Base-by-base conservation (phyloP, 2,888 invertebrate species). In the Eulithis prunata region DNA sequence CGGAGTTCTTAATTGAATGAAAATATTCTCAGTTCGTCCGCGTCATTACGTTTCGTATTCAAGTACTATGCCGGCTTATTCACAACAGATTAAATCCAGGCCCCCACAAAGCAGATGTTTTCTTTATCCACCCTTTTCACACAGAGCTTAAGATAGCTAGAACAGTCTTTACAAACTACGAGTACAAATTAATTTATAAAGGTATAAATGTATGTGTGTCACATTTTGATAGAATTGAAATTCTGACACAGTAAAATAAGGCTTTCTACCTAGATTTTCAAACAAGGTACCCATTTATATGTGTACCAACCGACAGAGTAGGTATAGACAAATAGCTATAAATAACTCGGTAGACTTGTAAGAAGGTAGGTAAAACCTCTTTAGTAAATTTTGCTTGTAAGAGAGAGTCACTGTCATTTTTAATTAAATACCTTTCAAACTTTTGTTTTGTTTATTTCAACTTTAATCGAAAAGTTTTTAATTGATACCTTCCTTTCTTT, bases 381-480 rank as follows among this genome's bases (percentile, higher is more conserved):
- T 57, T 12, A 11, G 1, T 57, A 45, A 38, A 14, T 43, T 49
- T n/a, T 45, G 47, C 49, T 49, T 41, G 43, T 62, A 13, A 54
- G 73, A 77, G 78, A 77, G 81, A 76, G 79, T 79, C 71, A 75
- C 76, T 75, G 77, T 79, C 80, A 76, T 78, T 82, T 85, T 85
- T 83, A 85, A 86, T 87, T 83, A 86, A 82, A 84, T 78, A 82
- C 81, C 81, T 82, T 62, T 78, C 74, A 71, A 83, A 85, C 77
- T 82, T 81, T 75, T 80, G 79, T 81, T 81, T 80, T 85, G 80
- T 85, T 82, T 83, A 78, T 78, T 76, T 79, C 80, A 72, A 76
- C 78, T 81, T n/a, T 81, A 74, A 84, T 75, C 81, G 78, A 79
- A 85, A 88, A 88, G 82, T 87, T 88, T 85, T 83, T 85, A 87